Base-by-base conservation (phyloP, 2,888 invertebrate species). In the Strigamia maritima region DNA sequence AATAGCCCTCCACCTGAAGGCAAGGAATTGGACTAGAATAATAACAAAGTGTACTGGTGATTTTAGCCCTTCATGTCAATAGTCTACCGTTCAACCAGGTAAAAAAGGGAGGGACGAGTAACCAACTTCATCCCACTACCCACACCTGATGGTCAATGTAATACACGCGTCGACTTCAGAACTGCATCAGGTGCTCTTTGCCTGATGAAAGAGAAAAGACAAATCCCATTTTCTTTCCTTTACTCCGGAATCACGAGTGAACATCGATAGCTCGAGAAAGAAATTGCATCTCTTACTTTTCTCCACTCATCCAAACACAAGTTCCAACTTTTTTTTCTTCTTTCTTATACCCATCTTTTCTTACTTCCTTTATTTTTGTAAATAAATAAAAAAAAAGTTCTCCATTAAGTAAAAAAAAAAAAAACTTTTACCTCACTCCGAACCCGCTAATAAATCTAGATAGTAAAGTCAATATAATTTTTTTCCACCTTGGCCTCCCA, bases 181-280 rank as follows among this genome's bases (percentile, higher is more conserved):
- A 75, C 38, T 40, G 38, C 77, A 49, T 38, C 38, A 77, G 38
- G 77, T 77, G 78, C 78, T 78, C 65, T 78, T 78, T 78, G 65
- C 28, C 65, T 78, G 65, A 78, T 78, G 78, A 78, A 78, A 78
- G 65, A 70, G 78, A 65, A 70, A 31, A 40, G 78, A 65, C 40
- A 40, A 40, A 38, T 54, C 60, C 65, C 65, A 60, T 78, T 78
- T 78, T 65, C 24, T 44, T 77, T 44, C 49, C 60, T 78, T 31
- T 31, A 24, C 44, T 26, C 44, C 65, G 40, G 65, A 65, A 31
- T 78, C 60, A 31, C 78, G 31, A 78, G 65, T 78, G 78, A 31
- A 65, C 78, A 78, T 78, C 78, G 65, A 78, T 70, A 19, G 78
- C 70, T 70, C n/a, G 70, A 70, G 70, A 28, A 70, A 70, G 70